Conservation (phyloP, 2,888 invertebrate species). For the Pachymerium ferrugineum region DNA sequence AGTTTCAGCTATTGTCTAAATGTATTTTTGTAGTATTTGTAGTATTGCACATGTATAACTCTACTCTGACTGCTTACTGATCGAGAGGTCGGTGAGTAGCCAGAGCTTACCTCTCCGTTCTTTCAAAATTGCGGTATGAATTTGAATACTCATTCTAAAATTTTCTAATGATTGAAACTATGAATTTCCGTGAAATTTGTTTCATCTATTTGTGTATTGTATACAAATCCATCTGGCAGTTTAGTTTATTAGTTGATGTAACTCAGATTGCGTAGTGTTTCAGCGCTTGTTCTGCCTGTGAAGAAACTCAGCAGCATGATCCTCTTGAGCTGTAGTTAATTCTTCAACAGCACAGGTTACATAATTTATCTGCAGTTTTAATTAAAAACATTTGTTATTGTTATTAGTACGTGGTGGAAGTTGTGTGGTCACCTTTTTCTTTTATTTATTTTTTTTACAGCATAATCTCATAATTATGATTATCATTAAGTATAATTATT, state of each 20-base stretch:
- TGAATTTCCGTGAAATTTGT: background rate
- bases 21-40: no score
- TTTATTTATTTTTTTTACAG: background rate
- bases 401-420: background rate
- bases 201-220: no score
- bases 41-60: no score
- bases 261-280: background rate
- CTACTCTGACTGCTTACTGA: no score
- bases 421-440: background rate
- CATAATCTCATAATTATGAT: background rate
- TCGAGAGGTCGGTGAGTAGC: no score
- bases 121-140: no score
- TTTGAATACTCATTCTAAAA: background rate
- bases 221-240: background rate
- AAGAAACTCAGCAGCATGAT: background rate
- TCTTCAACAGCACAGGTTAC: constrained; percentile 13
- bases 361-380: background rate
- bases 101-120: no score
- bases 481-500: constrained; percentile 1
- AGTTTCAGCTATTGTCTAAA: background rate
- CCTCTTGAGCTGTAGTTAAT: background rate
- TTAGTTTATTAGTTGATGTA: background rate
- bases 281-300: constrained; percentile 4
- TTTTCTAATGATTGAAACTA: background rate
- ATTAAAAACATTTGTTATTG: background rate